phyloP scores from a whole-genome alignment of 2,797 vertebrate species.

The Cetoscarus ocellatus region DNA sequence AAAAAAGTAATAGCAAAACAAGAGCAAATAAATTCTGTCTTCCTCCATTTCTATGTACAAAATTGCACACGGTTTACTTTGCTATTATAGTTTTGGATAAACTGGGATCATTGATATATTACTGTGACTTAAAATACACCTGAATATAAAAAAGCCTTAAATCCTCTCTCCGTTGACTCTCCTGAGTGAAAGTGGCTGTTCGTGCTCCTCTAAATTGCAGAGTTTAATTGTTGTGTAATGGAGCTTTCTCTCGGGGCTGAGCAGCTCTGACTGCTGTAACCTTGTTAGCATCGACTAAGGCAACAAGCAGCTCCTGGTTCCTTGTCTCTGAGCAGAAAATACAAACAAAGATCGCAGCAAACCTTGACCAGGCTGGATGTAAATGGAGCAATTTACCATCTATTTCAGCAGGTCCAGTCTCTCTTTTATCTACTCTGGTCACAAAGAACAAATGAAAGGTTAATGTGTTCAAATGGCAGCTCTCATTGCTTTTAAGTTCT shows the following conservation, averaged over 20 bases:
- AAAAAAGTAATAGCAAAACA: too few species aligned
- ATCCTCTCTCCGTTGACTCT: constrained; percentile 3
- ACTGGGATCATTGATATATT: background rate
- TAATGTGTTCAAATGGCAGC: constrained; percentile 73
- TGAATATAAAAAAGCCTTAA: background rate
- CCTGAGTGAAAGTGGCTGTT: constrained; percentile 12
- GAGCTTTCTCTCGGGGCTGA: constrained; percentile 62
- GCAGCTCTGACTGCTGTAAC: constrained; percentile 63
- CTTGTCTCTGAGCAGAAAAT: constrained; percentile 56
- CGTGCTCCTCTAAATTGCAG: constrained; percentile 30
- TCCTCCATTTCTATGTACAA: background rate
- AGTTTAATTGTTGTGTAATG: constrained; percentile 58
- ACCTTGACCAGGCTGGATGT: constrained; percentile 49
- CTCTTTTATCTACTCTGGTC: constrained; percentile 60
- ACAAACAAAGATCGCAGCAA: constrained; percentile 41
- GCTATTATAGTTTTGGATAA: background rate
- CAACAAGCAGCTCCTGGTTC: constrained; percentile 55
- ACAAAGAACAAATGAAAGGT: constrained; percentile 73
- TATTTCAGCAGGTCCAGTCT: constrained; percentile 46
- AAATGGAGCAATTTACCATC: constrained; percentile 69
- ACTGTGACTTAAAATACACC: background rate
- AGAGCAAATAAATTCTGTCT: too few species aligned
- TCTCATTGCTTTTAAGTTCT: constrained; percentile 56
- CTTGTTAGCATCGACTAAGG: constrained; percentile 77
- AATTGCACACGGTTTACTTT: too few species aligned